A percentile compares a stretch with the other conserved stretches of the same genome.
Conservation (phyloP, 2,888 invertebrate species). For the Strigamia crassipes region DNA sequence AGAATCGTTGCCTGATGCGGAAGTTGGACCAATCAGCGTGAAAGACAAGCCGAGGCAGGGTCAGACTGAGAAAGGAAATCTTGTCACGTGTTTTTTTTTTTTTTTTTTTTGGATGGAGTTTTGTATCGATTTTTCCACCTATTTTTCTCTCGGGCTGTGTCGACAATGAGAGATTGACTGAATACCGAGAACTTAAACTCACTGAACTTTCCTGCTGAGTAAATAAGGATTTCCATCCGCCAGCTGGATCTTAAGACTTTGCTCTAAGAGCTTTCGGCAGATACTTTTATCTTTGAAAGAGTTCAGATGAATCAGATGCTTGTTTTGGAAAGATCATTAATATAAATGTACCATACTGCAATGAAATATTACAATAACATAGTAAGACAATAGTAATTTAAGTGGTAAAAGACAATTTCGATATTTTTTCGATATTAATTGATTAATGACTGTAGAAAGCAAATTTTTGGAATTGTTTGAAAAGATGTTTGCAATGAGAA, state of each 20-base stretch:
- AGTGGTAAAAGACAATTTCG: too few species aligned
- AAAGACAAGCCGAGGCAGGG: conserved; percentile 40
- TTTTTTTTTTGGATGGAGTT: background rate
- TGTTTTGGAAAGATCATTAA: too few species aligned
- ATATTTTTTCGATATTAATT: too few species aligned
- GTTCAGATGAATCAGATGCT: too few species aligned
- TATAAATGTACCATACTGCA: too few species aligned
- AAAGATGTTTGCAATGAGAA: too few species aligned
- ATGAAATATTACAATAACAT: too few species aligned
- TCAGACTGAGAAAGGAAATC: conserved; percentile 25
- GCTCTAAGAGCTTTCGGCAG: too few species aligned
- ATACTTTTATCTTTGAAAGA: too few species aligned
- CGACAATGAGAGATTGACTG: background rate
- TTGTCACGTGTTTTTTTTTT: conserved; percentile 5
- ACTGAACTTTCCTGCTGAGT: background rate
- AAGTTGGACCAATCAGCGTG: conserved; percentile 42
- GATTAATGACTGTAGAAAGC: too few species aligned
- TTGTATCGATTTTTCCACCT: conserved; percentile 27
- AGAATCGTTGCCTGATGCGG: conserved; percentile 42
- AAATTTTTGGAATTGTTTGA: too few species aligned
- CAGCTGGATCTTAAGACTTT: background rate
- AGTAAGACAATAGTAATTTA: too few species aligned
- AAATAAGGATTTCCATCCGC: background rate
- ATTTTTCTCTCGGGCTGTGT: background rate
- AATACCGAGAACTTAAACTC: background rate